Evolutionary conservation across 2,113 vertebrate genomes (phyloP), one percentile per base, ranked within the genome.

Genomic region (Bagarius yarrelli): DNA sequence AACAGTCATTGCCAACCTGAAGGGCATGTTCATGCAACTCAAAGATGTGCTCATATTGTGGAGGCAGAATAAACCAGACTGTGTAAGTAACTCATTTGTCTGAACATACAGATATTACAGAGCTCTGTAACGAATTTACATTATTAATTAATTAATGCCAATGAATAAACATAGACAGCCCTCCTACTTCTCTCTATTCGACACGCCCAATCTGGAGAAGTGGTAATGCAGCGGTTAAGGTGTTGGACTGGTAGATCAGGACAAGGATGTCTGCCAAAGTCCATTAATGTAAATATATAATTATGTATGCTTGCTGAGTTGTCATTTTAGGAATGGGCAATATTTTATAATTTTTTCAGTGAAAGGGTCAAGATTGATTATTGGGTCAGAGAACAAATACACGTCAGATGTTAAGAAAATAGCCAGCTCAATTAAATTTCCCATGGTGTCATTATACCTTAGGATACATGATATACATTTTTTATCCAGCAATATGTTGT

Each of bases 1-100:
- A 80, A 93, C 95, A 77, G 93, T 96, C 61, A 93, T 96, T 81
- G 94, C 94, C 86, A 96, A 96, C 88, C 89, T 96, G 85, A 96
- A 95, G 89, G 95, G 95, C 83, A 96, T 96, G 95, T 96, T 96
- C 88, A 92, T 95, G 94, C 95, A 96, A 87, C 91, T 95, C 81
- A 89, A 91, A 80, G 94, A 96, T 13, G 88, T 96, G 69, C 94
- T 93, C 60, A 89, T 88, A 50, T 89, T 96, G 23, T 96, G 94
- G 95, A 94, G 87, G 84, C 94, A 96, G 87, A 95, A 93, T 85
- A 94, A 92, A 82, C 89, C 89, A 8, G 95, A 96, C 89, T 94
- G 94, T 83, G 95, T 96, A 93, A 95, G 95, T 85, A 53, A 32
- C 47, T 71, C 27, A 30, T 72, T 27, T 69, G 13, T 47, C 21